Percentiles rank a stretch among this genome's conserved stretches.
Evolutionary conservation across 92 coral and sea anemone genomes (phyloP).

Genomic region (Epizoanthus illoricatus): DNA sequence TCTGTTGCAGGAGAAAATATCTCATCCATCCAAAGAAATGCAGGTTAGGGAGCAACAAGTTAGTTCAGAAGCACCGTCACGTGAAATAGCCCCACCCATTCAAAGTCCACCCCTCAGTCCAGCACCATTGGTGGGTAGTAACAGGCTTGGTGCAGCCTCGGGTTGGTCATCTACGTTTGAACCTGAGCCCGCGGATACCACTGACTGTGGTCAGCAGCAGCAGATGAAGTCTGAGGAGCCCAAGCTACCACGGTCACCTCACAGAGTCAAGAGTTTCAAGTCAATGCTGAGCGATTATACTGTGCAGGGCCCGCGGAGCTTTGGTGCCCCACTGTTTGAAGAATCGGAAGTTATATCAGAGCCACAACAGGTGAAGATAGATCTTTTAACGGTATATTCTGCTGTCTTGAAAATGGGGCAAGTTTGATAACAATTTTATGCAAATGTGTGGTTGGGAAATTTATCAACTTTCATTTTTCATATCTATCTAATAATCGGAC

Average conservation of each 20-base stretch:
- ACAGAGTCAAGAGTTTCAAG: constrained; percentile 71
- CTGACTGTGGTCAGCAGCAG: constrained; percentile 22
- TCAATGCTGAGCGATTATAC: constrained; percentile 78
- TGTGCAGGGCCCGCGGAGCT: constrained; percentile 76
- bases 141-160: constrained; percentile 81
- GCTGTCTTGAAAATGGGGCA: no score
- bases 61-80: not conserved
- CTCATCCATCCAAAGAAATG: no score
- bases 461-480: no score
- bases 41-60: no score
- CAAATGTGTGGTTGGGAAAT: no score
- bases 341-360: constrained; percentile 22
- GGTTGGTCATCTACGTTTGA: constrained; percentile 99
- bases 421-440: no score
- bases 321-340: constrained; percentile 64
- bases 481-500: no score
- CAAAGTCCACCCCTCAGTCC: constrained; percentile 64
- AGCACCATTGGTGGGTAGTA: constrained; percentile 76
- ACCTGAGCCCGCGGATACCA: constrained; percentile 48
- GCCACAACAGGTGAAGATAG: constrained; percentile 2
- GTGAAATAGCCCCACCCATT: constrained; percentile 9
- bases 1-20: no score
- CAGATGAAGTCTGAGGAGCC: not conserved
- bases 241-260: constrained; percentile 17
- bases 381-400: no score